phyloP scores from a whole-genome alignment of 2,797 vertebrate genomes.

The Thalassophryne amazonica region DNA sequence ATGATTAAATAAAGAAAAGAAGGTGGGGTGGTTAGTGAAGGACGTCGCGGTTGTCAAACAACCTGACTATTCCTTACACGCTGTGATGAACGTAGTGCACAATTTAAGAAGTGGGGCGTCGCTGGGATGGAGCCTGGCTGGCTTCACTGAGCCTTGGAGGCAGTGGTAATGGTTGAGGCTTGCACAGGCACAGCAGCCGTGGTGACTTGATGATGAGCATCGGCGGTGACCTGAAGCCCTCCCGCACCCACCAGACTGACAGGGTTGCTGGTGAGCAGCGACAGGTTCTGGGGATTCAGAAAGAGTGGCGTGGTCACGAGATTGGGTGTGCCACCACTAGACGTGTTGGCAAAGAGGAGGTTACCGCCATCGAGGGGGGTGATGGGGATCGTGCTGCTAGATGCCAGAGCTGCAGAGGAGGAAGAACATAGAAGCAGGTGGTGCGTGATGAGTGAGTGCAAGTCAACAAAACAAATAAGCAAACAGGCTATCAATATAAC shows the following conservation, averaged over 20 bases:
- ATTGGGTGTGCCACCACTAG: constrained; percentile 83
- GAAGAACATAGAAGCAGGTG: too few relatives aligned
- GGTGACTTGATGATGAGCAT: constrained; percentile 89
- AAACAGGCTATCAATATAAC: too few relatives aligned
- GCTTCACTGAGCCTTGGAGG: constrained; percentile 98
- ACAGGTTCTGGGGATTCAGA: constrained; percentile 98
- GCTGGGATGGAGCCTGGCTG: constrained; percentile 27
- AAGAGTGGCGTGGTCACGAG: constrained; percentile 95
- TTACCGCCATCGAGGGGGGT: constrained; percentile 94
- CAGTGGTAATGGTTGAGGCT: constrained; percentile 92
- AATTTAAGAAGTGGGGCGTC: constrained; percentile 32
- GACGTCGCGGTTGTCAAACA: constrained; percentile 28
- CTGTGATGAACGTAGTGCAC: constrained; percentile 53
- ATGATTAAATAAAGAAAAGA: constrained; percentile 74
- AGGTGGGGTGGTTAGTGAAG: constrained; percentile 52
- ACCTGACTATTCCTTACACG: constrained; percentile 42
- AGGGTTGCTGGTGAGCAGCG: constrained; percentile 97
- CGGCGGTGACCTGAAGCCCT: constrained; percentile 88
- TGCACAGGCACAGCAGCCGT: constrained; percentile 81
- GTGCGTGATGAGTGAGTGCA: background rate
- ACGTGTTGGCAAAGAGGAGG: constrained; percentile 91
- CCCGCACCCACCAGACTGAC: constrained; percentile 92
- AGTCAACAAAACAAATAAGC: too few relatives aligned
- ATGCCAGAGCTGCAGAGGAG: constrained; percentile 86
- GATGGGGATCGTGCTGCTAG: constrained; percentile 93